phyloP scores from a whole-genome alignment of 1,140 invertebrate species.

The Drosophila repleta region DNA sequence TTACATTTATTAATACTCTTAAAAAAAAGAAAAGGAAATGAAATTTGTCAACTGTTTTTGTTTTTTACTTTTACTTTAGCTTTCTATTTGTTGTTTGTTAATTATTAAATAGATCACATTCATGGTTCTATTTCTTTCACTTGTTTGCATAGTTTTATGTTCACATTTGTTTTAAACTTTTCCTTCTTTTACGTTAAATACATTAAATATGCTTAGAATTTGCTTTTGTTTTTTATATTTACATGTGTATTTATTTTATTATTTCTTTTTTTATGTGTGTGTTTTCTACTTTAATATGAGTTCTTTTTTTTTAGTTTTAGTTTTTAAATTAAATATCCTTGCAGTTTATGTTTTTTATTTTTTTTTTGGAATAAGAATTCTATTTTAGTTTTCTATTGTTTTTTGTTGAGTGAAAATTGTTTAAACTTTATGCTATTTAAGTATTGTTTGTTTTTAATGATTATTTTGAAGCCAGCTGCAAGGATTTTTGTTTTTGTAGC shows the following conservation, averaged over 20 bases:
- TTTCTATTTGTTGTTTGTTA: slow-evolving; percentile 30
- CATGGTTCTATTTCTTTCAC: slow-evolving; percentile 83
- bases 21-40: slow-evolving; percentile 12
- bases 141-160: slow-evolving; percentile 69
- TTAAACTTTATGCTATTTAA: slow-evolving; percentile 5
- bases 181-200: slow-evolving; percentile 48
- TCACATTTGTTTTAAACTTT: slow-evolving; percentile 65
- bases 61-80: slow-evolving; percentile 19
- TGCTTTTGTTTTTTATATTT: slow-evolving; percentile 53
- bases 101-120: slow-evolving; percentile 84
- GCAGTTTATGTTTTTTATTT: background rate
- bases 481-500: background rate
- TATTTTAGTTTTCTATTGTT: background rate
- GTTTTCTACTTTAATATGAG: slow-evolving; percentile 15
- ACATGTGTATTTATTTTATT: slow-evolving; percentile 40
- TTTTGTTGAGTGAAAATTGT: background rate
- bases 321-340: slow-evolving; percentile 3
- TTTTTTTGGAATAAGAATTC: background rate
- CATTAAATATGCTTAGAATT: slow-evolving; percentile 47
- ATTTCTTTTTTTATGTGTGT: background rate
- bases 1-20: slow-evolving; percentile 44
- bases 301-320: slow-evolving; percentile 5
- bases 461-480: slow-evolving; percentile 1
- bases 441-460: background rate
- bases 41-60: slow-evolving; percentile 30